Evolutionary conservation across 2,797 vertebrate genomes (phyloP), one percentile per base, ranked within the genome.

Genomic region (Eulemur albifrons): DNA sequence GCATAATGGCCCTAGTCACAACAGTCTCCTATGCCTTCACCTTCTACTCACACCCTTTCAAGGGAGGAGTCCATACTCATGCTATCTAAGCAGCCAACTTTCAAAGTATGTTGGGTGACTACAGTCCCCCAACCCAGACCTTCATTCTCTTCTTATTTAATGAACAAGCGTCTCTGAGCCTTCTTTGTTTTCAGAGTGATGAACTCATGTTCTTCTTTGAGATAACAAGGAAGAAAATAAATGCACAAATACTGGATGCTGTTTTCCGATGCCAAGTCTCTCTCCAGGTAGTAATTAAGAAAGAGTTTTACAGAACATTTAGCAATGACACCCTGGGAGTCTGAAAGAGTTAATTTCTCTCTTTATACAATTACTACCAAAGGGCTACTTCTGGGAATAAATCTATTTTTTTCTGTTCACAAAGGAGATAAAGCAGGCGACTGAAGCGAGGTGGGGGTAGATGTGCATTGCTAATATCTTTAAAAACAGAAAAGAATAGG

Each of bases 331-430:
- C 48, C 61, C 5, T 10, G 70, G 86, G 72, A 57, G n/a, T 54
- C 30, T 87, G 40, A 87, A 96, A 86, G 83, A 88, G 88, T 97
- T 97, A 69, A 95, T 89, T 73, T 90, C 69, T 80, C 72, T 94
- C 76, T 86, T 82, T 70, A 90, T 88, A 82, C 35, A 75, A 35
- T 76, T 92, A 70, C 57, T 82, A 84, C 69, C 27, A 45, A 90
- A 96, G 38, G 18, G 40, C 69, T 96, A 89, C 57, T 97, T 94
- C 61, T 63, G 27, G 40, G 73, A 89, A 83, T 23, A 89, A 91
- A 61, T 63, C 67, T 75, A 5, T 54, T 95, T 93, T 73, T 70
- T 61, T 90, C 35, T 52, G 30, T 59, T 88, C 43, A 83, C 83
- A 57, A 93, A 93, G 77, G 65, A 89, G 18, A 52, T 21, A 20